A percentile compares a stretch with the other conserved stretches of the same genome.
Conservation (phyloP, 2,797 vertebrate species). For the Huso huso region DNA sequence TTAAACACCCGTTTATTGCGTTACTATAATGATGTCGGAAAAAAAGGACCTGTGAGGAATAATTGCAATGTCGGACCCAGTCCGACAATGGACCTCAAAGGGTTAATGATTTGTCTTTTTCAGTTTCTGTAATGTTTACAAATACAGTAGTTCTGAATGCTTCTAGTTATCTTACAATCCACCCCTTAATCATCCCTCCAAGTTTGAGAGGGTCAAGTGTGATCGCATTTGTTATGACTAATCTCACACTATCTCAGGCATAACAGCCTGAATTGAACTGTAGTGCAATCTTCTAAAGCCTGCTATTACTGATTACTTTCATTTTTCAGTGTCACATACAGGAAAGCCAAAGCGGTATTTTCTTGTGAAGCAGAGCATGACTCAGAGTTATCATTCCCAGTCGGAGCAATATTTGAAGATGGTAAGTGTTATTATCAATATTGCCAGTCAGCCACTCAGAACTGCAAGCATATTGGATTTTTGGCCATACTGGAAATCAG, state of each 20-base stretch:
- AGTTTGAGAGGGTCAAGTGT: too few relatives aligned
- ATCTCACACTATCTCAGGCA: slow-evolving; percentile 39
- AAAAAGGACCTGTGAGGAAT: too few relatives aligned
- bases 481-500: slow-evolving; percentile 42
- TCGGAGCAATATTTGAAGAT: slow-evolving; percentile 89
- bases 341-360: slow-evolving; percentile 89
- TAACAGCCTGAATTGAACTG: slow-evolving; percentile 51
- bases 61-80: too few relatives aligned
- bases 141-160: too few relatives aligned
- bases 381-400: slow-evolving; percentile 92
- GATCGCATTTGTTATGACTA: slow-evolving; percentile 32
- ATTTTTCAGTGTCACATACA: slow-evolving; percentile 67
- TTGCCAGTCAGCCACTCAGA: slow-evolving; percentile 53
- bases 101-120: too few relatives aligned
- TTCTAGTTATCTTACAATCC: too few relatives aligned
- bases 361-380: slow-evolving; percentile 92
- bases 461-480: slow-evolving; percentile 58
- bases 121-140: too few relatives aligned
- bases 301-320: slow-evolving; percentile 56
- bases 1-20: too few relatives aligned
- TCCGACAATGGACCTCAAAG: too few relatives aligned
- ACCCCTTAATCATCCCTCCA: too few relatives aligned
- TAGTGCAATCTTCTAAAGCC: slow-evolving; percentile 53
- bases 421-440: slow-evolving; percentile 74
- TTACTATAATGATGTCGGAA: too few relatives aligned